Percentiles rank a stretch among this genome's conserved stretches.
Conservation (phyloP, 2,888 invertebrate genomes). For the Balanococcus diminutus region DNA sequence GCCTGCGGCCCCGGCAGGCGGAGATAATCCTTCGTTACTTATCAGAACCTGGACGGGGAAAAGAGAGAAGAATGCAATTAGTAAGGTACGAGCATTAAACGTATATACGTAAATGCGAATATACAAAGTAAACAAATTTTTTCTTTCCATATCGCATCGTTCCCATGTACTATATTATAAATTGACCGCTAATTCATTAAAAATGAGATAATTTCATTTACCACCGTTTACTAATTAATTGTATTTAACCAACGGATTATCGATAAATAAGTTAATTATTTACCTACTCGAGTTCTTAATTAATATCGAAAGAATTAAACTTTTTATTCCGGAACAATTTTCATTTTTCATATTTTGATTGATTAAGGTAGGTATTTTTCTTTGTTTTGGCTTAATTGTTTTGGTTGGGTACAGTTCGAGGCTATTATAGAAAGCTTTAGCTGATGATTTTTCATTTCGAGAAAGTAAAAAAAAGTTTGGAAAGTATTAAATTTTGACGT, state of each 20-base stretch:
- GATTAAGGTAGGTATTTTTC: background rate
- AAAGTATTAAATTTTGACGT: too few relatives aligned
- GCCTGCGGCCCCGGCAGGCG: slow-evolving; percentile 67
- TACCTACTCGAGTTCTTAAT: slow-evolving; percentile 27
- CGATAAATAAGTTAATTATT: background rate
- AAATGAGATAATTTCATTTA: slow-evolving; percentile 25
- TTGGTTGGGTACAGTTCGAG: too few relatives aligned
- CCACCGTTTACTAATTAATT: slow-evolving; percentile 8
- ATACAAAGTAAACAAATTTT: slow-evolving; percentile 31
- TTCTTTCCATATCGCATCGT: background rate
- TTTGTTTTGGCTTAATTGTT: too few relatives aligned
- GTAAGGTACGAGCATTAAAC: too few relatives aligned
- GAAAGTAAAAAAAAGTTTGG: too few relatives aligned
- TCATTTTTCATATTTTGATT: background rate
- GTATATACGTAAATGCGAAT: background rate
- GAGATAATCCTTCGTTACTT: slow-evolving; percentile 63
- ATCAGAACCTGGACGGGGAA: slow-evolving; percentile 30
- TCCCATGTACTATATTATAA: background rate
- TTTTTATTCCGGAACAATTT: background rate
- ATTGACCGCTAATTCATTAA: slow-evolving; percentile 40
- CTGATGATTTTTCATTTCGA: too few relatives aligned
- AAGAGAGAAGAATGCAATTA: background rate
- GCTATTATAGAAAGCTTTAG: too few relatives aligned
- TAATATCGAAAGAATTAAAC: slow-evolving; percentile 28
- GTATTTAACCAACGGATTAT: background rate